phyloP scores from a whole-genome alignment of 2,113 vertebrate species.

The Bos javanicus region DNA sequence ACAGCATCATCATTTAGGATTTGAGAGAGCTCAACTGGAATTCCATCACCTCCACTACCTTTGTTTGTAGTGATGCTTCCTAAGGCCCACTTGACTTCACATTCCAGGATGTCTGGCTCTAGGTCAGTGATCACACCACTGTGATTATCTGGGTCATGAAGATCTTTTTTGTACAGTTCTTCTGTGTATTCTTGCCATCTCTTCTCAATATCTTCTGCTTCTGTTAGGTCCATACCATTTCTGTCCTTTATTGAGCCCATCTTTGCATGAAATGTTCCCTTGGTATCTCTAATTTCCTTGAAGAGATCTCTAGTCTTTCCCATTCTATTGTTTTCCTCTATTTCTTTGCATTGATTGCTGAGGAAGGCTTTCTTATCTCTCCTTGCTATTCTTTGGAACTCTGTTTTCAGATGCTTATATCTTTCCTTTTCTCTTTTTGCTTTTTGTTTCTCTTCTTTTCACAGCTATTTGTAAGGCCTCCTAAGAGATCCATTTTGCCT shows the following conservation, averaged over 20 bases:
- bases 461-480: background rate
- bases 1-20: background rate
- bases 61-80: background rate
- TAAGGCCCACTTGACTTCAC: background rate
- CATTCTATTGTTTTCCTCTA: background rate
- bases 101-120: background rate
- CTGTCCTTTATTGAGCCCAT: background rate
- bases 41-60: background rate
- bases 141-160: background rate
- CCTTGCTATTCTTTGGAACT: background rate
- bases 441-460: background rate
- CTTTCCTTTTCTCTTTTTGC: background rate
- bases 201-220: background rate
- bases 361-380: background rate
- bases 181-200: background rate
- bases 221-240: background rate
- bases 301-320: background rate
- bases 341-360: background rate
- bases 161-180: background rate
- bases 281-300: background rate
- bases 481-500: background rate
- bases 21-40: background rate
- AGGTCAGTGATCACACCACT: background rate
- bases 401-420: background rate
- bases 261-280: background rate